Evolutionary conservation across 2,888 invertebrate genomes (phyloP).

Genomic region (Synergus gifuensis): DNA sequence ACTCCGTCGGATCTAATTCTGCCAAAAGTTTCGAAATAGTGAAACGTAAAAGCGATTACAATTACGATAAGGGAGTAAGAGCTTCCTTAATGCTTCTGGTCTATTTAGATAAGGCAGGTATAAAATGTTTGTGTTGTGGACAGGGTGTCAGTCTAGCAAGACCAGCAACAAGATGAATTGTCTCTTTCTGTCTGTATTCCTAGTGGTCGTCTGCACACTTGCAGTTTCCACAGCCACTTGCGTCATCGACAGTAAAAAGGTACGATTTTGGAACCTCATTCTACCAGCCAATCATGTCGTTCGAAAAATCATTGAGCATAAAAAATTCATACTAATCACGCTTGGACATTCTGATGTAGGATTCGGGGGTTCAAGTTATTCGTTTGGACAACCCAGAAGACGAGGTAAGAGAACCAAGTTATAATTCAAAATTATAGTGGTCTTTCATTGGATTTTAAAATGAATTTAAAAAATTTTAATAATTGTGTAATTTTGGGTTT

Average conservation of each 20-base stretch:
- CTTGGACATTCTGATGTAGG: constrained; percentile 63
- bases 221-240: constrained; percentile 55
- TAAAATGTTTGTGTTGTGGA: constrained; percentile 35
- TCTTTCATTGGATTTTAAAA: too few species aligned
- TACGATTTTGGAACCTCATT: constrained; percentile 51
- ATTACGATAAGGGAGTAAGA: constrained; percentile 27
- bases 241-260: constrained; percentile 47
- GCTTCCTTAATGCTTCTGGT: constrained; percentile 29
- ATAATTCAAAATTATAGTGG: background rate
- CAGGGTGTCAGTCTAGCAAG: background rate
- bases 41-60: constrained; percentile 21
- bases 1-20: background rate
- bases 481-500: too few species aligned
- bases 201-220: constrained; percentile 49
- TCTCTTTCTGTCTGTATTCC: constrained; percentile 43
- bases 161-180: constrained; percentile 43
- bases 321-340: constrained; percentile 62
- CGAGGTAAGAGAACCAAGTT: background rate
- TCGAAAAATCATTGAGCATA: constrained; percentile 40
- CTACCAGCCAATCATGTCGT: constrained; percentile 25
- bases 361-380: constrained; percentile 61
- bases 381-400: background rate
- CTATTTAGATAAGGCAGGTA: constrained; percentile 39
- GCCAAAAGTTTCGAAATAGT: constrained; percentile 12
- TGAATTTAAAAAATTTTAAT: too few species aligned